These are phyloP conservation scores for Prionace glauca DNA, from an alignment of 2,797 vertebrate species.

Conservation along the genomic window DNA sequence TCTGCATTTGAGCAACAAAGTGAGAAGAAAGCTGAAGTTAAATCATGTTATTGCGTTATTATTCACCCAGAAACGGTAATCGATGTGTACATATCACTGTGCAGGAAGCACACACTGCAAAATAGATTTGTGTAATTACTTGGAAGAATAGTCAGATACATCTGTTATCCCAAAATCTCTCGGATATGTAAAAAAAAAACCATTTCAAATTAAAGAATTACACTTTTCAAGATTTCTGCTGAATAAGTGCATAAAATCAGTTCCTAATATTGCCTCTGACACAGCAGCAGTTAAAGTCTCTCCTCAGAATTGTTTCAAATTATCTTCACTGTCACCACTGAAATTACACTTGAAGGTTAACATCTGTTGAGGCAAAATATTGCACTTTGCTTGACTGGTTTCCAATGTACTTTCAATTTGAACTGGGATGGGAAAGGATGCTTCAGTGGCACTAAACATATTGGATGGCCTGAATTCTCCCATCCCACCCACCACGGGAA, in stretches of 20 bases:
- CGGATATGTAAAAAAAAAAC: neutral
- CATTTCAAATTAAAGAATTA: neutral
- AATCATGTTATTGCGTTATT: neutral
- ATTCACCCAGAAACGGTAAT: neutral
- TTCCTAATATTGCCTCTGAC: neutral
- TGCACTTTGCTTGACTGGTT: slow-evolving; percentile 24
- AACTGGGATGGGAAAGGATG: neutral
- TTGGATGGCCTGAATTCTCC: too few relatives aligned
- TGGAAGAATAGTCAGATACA: neutral
- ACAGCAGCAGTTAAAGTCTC: neutral
- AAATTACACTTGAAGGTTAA: slow-evolving; percentile 1
- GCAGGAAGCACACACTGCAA: neutral
- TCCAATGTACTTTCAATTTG: neutral
- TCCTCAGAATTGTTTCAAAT: neutral
- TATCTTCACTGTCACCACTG: neutral
- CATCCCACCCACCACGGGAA: too few relatives aligned
- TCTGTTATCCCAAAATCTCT: neutral
- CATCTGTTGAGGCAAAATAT: neutral
- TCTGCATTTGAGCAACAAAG: neutral
- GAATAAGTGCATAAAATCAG: neutral
- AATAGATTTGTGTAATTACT: neutral
- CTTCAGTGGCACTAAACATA: neutral
- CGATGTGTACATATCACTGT: neutral
- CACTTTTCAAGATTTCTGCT: neutral
- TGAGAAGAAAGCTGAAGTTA: neutral